phyloP scores from a whole-genome alignment of 2,888 invertebrate species.

The Merodon equestris region DNA sequence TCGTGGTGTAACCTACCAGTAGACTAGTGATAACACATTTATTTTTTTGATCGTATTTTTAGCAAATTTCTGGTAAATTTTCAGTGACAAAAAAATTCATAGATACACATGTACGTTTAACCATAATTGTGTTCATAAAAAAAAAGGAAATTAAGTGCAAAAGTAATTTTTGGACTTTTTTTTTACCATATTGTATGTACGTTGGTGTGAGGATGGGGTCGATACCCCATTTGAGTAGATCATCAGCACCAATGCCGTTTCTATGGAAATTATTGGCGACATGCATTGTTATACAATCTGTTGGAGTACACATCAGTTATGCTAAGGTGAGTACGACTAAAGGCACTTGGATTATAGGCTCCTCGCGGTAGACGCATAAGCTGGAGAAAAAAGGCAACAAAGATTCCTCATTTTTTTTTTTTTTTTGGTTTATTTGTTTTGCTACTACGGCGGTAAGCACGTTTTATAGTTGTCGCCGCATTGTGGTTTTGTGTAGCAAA shows the following conservation, averaged over 20 bases:
- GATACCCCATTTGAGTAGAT: slow-evolving; percentile 69
- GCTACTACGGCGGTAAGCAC: slow-evolving; percentile 32
- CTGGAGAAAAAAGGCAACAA: background rate
- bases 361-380: background rate
- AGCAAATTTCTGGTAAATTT: slow-evolving; percentile 37
- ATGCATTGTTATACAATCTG: slow-evolving; percentile 71
- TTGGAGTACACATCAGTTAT: slow-evolving; percentile 69
- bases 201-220: slow-evolving; percentile 69
- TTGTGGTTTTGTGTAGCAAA: slow-evolving; percentile 34
- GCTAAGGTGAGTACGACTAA: slow-evolving; percentile 71
- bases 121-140: slow-evolving; percentile 58
- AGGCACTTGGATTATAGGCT: slow-evolving; percentile 37
- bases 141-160: slow-evolving; percentile 29
- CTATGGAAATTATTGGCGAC: slow-evolving; percentile 71
- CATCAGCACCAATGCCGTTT: slow-evolving; percentile 64
- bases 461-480: slow-evolving; percentile 49
- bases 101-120: slow-evolving; percentile 33
- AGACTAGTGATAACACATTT: no score
- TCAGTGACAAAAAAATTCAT: slow-evolving; percentile 49
- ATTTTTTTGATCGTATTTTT: slow-evolving; percentile 17
- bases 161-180: slow-evolving; percentile 8
- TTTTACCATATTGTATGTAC: slow-evolving; percentile 25
- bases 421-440: slow-evolving; percentile 13
- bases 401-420: slow-evolving; percentile 9
- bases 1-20: background rate